Evolutionary conservation across 2,888 invertebrate species (phyloP).

Genomic region (Alcis repandata): DNA sequence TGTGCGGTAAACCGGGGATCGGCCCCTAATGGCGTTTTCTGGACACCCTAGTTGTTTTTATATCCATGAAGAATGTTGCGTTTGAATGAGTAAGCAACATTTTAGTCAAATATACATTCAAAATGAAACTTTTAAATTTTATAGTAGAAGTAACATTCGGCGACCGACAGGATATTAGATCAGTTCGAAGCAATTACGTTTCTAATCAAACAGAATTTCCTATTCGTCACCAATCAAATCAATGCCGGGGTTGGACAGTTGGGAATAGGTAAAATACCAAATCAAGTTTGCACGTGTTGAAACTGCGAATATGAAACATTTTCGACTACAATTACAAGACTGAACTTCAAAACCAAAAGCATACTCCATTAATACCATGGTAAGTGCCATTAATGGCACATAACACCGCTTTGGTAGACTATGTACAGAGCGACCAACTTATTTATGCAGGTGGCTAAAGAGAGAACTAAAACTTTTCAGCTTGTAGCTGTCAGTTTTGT

Average conservation of each 20-base stretch:
- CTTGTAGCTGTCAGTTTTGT: neutral
- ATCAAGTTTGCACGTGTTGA: too few species aligned
- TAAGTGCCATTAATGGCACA: conserved; percentile 15
- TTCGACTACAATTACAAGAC: neutral
- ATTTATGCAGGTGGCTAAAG: neutral
- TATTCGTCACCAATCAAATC: too few species aligned
- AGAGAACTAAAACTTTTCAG: neutral
- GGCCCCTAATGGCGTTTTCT: conserved; percentile 7
- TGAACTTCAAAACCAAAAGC: neutral
- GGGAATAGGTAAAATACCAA: too few species aligned
- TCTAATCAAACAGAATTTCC: too few species aligned
- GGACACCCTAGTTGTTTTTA: conserved; percentile 13
- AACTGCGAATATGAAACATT: neutral
- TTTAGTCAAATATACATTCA: neutral
- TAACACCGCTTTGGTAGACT: neutral
- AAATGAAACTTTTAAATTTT: too few species aligned
- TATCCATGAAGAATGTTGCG: conserved; percentile 7
- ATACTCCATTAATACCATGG: neutral
- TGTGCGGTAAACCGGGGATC: conserved; percentile 7
- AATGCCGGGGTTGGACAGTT: too few species aligned
- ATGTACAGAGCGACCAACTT: neutral
- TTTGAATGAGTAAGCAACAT: neutral
- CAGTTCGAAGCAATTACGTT: too few species aligned
- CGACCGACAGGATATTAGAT: too few species aligned
- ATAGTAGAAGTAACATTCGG: too few species aligned